phyloP scores from a whole-genome alignment of 2,797 vertebrate genomes.

The Chloroceryle inda region DNA sequence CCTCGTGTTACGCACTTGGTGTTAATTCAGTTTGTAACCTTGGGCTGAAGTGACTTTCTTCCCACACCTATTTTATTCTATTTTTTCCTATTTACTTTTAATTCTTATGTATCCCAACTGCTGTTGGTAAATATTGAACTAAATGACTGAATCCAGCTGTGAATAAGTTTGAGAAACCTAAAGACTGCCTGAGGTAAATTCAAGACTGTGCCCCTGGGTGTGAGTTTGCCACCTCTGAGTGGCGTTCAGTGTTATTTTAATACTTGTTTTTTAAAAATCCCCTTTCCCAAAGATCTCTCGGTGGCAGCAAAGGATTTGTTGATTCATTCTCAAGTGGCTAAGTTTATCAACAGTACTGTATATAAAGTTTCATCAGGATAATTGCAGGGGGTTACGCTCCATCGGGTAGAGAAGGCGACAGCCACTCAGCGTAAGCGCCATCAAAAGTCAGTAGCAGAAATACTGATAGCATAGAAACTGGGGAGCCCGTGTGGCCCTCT shows the following conservation, averaged over 20 bases:
- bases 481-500: neutral
- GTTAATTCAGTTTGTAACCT: neutral
- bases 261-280: neutral
- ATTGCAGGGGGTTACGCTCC: slow-evolving; percentile 24
- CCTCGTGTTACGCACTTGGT: neutral
- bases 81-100: neutral
- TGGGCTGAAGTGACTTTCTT: neutral
- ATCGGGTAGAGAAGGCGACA: slow-evolving; percentile 20
- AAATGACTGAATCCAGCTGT: neutral
- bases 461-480: neutral
- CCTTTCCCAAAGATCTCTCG: neutral
- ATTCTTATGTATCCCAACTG: neutral
- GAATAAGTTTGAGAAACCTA: neutral
- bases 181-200: neutral
- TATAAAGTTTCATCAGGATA: neutral
- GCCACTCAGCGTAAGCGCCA: slow-evolving; percentile 16
- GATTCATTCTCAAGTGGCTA: neutral
- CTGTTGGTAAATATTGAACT: neutral
- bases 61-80: neutral
- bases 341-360: neutral
- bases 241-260: neutral
- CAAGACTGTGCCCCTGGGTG: neutral
- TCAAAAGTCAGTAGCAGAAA: slow-evolving; percentile 32
- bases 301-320: neutral
- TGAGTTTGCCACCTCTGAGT: neutral